Base-by-base conservation (phyloP, 2,797 vertebrate species). In the Pseudochromis fuscus region DNA sequence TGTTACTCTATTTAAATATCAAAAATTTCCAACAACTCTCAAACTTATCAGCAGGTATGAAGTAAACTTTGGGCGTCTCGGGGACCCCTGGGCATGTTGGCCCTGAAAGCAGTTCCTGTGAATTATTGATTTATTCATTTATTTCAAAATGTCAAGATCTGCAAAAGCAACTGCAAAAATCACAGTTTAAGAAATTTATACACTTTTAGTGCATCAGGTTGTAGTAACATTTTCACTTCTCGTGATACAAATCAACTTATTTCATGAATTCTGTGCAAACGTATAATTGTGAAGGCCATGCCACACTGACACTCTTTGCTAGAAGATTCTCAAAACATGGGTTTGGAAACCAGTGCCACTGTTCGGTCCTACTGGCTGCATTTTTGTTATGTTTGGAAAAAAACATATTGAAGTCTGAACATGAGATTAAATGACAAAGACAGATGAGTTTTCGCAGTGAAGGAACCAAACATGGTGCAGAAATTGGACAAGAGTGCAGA, bases 391-490 rank as follows among this genome's bases (percentile, higher is more conserved):
- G 3, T 21, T 59, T 67, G 80, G 56, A 70, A 76, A 81, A 77
- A 62, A 40, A 74, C 69, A 67, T 59, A 46, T 57, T 63, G 18
- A 66, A 33, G 53, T 53, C 46, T 70, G 59, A 65, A 57, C 35
- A 49, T 77, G 23, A 72, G 57, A 76, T 46, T 64, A 62, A 83
- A 74, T 28, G 30, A 74, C 60, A 46, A 4, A 46, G 74, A 77
- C 45, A 31, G 60, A 72, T 57, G 35, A 64, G n/a, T 33, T 72
- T 73, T 63, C 44, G 33, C 49, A 49, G 44, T 12, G 58, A 73
- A 64, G 42, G 40, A 18, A 69, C 62, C 71, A 80, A 84, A 81
- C 60, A 66, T 81, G 75, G 56, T 71, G 38, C 33, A 68, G 8
- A 62, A 48, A 86, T 48, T 71, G 25, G 63, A 63, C 23, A 13